Conservation (phyloP, 2,888 invertebrate species). For the Invenusta paracnida region DNA sequence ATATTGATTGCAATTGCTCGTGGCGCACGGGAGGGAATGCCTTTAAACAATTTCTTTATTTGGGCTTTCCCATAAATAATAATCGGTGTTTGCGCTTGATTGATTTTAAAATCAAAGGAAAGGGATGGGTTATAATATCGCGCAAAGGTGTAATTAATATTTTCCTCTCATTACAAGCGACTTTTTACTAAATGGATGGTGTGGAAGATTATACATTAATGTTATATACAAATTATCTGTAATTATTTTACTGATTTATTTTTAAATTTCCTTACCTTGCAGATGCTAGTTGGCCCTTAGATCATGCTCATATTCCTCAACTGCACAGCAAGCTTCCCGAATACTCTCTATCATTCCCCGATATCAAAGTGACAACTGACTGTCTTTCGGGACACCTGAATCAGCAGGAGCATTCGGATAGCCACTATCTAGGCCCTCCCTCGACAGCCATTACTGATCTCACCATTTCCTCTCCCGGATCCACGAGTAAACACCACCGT, state of each 20-base stretch:
- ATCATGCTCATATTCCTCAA: background rate
- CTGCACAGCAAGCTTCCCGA: background rate
- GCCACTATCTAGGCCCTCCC: too few relatives aligned
- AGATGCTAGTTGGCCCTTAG: background rate
- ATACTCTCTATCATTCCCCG: too few relatives aligned
- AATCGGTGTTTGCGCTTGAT: too few relatives aligned
- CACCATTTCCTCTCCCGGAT: background rate
- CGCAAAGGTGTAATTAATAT: too few relatives aligned
- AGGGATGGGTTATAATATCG: too few relatives aligned
- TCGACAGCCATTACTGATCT: background rate
- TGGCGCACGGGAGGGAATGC: background rate
- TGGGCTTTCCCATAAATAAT: too few relatives aligned
- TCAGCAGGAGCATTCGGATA: too few relatives aligned
- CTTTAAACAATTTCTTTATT: background rate
- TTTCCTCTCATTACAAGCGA: too few relatives aligned
- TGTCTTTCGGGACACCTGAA: background rate
- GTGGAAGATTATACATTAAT: background rate
- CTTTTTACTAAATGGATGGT: background rate
- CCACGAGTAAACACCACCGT: background rate
- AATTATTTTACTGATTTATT: too few relatives aligned
- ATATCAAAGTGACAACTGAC: background rate
- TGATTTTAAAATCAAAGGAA: background rate
- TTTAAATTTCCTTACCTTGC: too few relatives aligned
- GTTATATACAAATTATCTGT: background rate
- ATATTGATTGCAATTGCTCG: conserved; percentile 29